phyloP scores from a whole-genome alignment of 1,140 invertebrate genomes.

The Macrostomum lignano region DNA sequence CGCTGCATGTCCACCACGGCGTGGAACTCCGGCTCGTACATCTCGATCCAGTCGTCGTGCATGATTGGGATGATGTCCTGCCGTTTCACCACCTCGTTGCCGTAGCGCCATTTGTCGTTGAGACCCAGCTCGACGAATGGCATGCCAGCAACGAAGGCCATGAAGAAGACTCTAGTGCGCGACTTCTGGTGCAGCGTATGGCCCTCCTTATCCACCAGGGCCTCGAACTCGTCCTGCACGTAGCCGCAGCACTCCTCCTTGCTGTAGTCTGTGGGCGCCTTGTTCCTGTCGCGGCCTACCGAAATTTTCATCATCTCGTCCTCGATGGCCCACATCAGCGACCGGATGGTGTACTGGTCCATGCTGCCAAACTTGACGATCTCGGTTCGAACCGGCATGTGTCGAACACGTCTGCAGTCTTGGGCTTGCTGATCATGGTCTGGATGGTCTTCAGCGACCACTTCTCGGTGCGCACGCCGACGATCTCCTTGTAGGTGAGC shows the following conservation, averaged over 20 bases:
- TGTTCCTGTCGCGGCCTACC: too few species aligned
- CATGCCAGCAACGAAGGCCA: slow-evolving; percentile 3
- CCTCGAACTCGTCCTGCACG: slow-evolving; percentile 3
- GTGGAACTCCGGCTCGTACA: slow-evolving; percentile 78
- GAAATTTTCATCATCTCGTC: slow-evolving; percentile 4
- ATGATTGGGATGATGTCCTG: slow-evolving; percentile 96
- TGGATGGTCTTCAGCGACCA: slow-evolving; percentile 3
- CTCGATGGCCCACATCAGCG: slow-evolving; percentile 1
- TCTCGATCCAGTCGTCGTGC: slow-evolving; percentile 92
- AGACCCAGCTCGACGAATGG: slow-evolving; percentile 5
- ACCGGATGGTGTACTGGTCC: slow-evolving; percentile 1
- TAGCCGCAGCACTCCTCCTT: slow-evolving; percentile 4
- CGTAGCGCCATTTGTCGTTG: slow-evolving; percentile 6
- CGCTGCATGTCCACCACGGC: slow-evolving; percentile 63
- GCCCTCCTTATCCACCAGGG: neutral
- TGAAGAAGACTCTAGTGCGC: slow-evolving; percentile 1
- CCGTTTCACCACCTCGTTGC: slow-evolving; percentile 63
- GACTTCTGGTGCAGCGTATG: slow-evolving; percentile 2
- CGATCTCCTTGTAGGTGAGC: slow-evolving; percentile 5
- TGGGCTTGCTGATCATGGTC: slow-evolving; percentile 3
- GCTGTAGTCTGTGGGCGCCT: neutral
- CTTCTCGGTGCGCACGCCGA: slow-evolving; percentile 5
- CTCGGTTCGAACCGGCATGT: slow-evolving; percentile 4
- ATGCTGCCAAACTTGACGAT: slow-evolving; percentile 5
- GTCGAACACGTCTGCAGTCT: slow-evolving; percentile 3